These are phyloP conservation scores for Mesocricetus auratus DNA, from an alignment of 2,113 vertebrate genomes.

Conservation along the genomic window DNA sequence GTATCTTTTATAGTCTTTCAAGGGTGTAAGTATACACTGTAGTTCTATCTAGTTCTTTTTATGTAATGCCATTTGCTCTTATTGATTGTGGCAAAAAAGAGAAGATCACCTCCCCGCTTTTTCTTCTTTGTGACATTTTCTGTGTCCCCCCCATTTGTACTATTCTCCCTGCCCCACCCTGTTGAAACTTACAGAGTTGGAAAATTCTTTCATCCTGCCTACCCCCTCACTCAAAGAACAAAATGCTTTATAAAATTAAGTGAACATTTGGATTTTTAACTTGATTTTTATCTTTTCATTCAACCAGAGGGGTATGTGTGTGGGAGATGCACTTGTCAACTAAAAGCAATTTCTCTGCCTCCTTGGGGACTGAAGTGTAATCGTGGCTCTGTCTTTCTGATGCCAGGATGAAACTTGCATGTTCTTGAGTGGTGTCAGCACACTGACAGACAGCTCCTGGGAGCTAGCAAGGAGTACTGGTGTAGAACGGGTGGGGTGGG, in stretches of 20 bases:
- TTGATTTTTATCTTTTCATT: slow-evolving; percentile 82
- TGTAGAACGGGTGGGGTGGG: background rate
- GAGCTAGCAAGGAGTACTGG: slow-evolving; percentile 58
- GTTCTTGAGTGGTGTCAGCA: slow-evolving; percentile 76
- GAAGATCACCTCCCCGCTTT: slow-evolving; percentile 51
- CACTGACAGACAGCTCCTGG: slow-evolving; percentile 77
- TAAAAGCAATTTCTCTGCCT: slow-evolving; percentile 81
- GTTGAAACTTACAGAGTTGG: slow-evolving; percentile 36
- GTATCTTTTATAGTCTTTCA: slow-evolving; percentile 39
- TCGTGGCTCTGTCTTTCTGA: slow-evolving; percentile 75
- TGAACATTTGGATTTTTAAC: slow-evolving; percentile 79
- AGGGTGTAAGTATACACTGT: background rate
- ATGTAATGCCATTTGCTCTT: slow-evolving; percentile 52
- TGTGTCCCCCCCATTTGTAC: slow-evolving; percentile 26
- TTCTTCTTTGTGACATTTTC: slow-evolving; percentile 60
- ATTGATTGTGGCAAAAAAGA: slow-evolving; percentile 59
- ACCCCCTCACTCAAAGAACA: slow-evolving; percentile 69
- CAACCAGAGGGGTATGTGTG: slow-evolving; percentile 76
- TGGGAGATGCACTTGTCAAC: slow-evolving; percentile 81
- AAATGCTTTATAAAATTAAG: slow-evolving; percentile 80
- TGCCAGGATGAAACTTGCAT: slow-evolving; percentile 79
- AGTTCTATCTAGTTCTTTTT: slow-evolving; percentile 40
- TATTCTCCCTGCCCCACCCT: background rate
- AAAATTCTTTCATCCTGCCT: slow-evolving; percentile 72
- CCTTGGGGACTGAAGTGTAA: slow-evolving; percentile 78